These are phyloP conservation scores for Oreochromis mossambicus DNA, from an alignment of 2,797 vertebrate species.

Conservation along the genomic window DNA sequence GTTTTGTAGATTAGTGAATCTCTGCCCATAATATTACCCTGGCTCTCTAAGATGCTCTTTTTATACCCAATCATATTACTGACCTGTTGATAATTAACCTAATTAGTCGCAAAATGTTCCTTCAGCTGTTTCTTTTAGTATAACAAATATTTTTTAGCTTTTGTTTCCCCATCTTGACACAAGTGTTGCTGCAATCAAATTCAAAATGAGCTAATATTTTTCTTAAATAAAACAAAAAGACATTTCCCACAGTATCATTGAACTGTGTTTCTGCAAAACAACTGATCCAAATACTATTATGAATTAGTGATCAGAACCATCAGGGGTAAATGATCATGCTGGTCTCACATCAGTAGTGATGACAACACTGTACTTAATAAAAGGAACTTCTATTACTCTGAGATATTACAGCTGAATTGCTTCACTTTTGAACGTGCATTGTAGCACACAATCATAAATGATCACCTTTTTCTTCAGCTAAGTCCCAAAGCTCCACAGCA, in stretches of 20 bases:
- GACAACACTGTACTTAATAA: background rate
- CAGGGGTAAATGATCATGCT: background rate
- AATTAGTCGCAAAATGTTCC: background rate
- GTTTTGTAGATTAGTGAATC: background rate
- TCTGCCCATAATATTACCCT: rapidly evolving
- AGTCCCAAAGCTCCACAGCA: constrained; percentile 81
- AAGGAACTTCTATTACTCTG: background rate
- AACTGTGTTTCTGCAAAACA: background rate
- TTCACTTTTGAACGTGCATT: background rate
- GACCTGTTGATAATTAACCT: background rate
- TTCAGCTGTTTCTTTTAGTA: background rate
- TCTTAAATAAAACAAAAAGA: background rate
- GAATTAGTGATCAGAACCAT: background rate
- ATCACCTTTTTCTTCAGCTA: constrained; percentile 86
- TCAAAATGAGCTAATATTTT: rapidly evolving
- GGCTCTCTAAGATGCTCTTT: rapidly evolving
- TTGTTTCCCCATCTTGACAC: background rate
- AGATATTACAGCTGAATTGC: background rate
- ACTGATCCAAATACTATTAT: background rate
- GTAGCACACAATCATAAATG: background rate
- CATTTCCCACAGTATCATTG: background rate
- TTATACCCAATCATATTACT: background rate
- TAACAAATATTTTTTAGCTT: background rate
- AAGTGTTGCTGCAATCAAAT: background rate
- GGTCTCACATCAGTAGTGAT: background rate